phyloP scores from a whole-genome alignment of 2,888 invertebrate species.

The Endomychus coccineus region DNA sequence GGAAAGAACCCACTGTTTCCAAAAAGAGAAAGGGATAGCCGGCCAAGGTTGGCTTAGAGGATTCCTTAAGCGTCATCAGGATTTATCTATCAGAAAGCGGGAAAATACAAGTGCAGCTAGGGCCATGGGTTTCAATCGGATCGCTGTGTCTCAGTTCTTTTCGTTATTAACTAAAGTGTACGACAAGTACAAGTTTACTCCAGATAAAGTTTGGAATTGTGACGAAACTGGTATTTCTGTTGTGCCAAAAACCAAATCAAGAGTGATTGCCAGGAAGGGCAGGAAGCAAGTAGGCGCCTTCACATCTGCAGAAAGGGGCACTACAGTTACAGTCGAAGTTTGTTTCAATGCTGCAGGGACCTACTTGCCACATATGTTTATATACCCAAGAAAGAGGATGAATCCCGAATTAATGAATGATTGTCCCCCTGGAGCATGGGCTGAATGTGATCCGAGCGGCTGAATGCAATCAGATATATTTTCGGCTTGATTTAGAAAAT shows the following conservation, averaged over 20 bases:
- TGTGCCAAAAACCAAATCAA: slow-evolving; percentile 25
- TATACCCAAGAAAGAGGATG: slow-evolving; percentile 29
- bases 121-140: background rate
- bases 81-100: background rate
- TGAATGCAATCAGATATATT: slow-evolving; percentile 35
- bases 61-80: slow-evolving; percentile 1
- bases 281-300: slow-evolving; percentile 23
- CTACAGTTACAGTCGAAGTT: slow-evolving; percentile 20
- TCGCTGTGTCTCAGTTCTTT: background rate
- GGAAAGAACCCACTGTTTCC: background rate
- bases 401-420: slow-evolving; percentile 25
- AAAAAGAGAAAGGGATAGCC: background rate
- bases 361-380: slow-evolving; percentile 22
- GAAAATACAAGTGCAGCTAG: background rate
- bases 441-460: slow-evolving; percentile 28
- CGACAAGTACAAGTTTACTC: slow-evolving; percentile 27
- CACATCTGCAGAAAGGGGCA: slow-evolving; percentile 21
- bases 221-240: slow-evolving; percentile 34
- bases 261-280: slow-evolving; percentile 23
- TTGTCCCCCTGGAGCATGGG: slow-evolving; percentile 27
- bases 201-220: slow-evolving; percentile 24
- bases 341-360: slow-evolving; percentile 21
- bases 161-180: slow-evolving; percentile 16
- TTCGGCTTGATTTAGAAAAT: slow-evolving; percentile 27
- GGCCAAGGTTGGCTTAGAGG: slow-evolving; percentile 2